These are phyloP conservation scores for Ormyrus thymus DNA, from an alignment of 2,888 invertebrate genomes.

Conservation along the genomic window DNA sequence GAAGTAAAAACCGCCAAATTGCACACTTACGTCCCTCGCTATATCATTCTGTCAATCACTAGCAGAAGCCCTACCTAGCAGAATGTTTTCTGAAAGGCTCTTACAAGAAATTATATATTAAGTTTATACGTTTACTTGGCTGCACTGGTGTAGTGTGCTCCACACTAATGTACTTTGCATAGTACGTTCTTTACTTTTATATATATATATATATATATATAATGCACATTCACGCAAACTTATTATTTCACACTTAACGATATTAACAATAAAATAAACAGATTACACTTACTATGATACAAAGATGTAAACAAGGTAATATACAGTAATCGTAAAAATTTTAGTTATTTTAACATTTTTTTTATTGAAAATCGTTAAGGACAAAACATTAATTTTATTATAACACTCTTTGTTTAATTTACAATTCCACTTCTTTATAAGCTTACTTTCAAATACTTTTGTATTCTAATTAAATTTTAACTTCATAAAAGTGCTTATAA, in stretches of 20 bases:
- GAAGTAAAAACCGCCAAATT: slow-evolving; percentile 31
- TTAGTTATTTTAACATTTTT: slow-evolving; percentile 47
- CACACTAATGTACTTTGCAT: neutral
- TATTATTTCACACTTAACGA: neutral
- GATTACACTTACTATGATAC: neutral
- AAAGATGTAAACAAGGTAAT: neutral
- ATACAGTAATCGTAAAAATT: neutral
- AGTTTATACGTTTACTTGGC: slow-evolving; percentile 17
- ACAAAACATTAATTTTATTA: slow-evolving; percentile 45
- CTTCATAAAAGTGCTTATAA: slow-evolving; percentile 1
- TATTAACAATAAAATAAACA: neutral
- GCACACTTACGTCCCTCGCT: slow-evolving; percentile 20
- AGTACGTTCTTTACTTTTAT: no score
- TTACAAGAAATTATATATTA: slow-evolving; percentile 5
- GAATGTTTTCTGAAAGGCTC: slow-evolving; percentile 46
- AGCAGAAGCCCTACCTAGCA: neutral
- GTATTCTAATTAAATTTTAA: slow-evolving; percentile 4
- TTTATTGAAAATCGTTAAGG: slow-evolving; percentile 54
- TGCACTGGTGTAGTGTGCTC: slow-evolving; percentile 35
- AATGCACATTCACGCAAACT: no score
- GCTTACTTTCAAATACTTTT: slow-evolving; percentile 33
- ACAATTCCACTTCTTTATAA: slow-evolving; percentile 41
- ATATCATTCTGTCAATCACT: slow-evolving; percentile 12
- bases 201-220: no score
- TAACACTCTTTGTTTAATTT: slow-evolving; percentile 47